Evolutionary conservation across 2,113 vertebrate genomes (phyloP).

Genomic region (Lipotes vexillifer): DNA sequence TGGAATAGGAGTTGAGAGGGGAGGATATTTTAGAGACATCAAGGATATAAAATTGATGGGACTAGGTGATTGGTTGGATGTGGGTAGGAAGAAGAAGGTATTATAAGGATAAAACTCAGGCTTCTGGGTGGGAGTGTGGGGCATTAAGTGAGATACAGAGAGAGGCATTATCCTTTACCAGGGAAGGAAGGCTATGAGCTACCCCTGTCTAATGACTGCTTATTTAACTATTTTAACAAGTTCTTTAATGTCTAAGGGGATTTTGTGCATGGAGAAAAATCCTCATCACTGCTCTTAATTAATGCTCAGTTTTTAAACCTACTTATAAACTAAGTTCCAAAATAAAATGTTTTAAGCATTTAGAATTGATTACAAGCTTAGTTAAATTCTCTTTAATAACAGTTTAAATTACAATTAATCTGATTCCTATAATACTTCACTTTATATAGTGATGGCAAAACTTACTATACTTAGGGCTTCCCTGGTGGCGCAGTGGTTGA

Average conservation of each 20-base stretch:
- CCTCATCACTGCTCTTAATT: neutral
- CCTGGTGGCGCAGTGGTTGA: too few species aligned
- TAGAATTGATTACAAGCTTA: neutral
- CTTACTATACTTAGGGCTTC: neutral
- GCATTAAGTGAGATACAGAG: neutral
- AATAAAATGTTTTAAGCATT: neutral
- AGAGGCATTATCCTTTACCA: neutral
- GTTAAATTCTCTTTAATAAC: neutral
- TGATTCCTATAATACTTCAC: neutral
- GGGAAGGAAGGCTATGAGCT: neutral
- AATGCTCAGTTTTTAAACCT: neutral
- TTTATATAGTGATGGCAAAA: neutral
- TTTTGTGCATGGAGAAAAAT: neutral
- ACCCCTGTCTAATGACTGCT: neutral
- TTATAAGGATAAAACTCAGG: neutral
- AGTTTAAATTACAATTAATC: neutral
- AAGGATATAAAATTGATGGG: neutral
- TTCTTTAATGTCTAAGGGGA: neutral
- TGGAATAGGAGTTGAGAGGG: neutral
- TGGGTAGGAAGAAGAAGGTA: neutral
- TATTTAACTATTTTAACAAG: neutral
- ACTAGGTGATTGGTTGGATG: neutral
- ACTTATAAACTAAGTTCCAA: neutral
- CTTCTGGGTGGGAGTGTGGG: neutral
- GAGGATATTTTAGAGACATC: neutral